Evolutionary conservation across 2,113 vertebrate species (phyloP).

Genomic region (Smithornis capensis): DNA sequence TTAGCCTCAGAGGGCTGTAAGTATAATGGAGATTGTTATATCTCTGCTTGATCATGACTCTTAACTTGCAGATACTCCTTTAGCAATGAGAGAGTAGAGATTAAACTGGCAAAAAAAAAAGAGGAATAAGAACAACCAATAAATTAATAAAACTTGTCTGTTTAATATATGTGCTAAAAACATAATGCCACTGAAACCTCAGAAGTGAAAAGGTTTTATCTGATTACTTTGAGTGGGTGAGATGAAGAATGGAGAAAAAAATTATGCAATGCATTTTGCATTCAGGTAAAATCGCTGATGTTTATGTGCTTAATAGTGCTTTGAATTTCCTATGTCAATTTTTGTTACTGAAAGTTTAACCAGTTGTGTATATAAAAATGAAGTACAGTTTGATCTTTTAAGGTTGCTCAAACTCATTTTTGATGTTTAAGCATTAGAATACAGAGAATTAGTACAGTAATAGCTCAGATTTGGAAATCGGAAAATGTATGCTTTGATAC

Average conservation of each 20-base stretch:
- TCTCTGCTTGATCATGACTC: neutral
- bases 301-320: neutral
- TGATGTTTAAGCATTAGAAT: neutral
- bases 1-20: neutral
- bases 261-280: neutral
- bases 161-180: neutral
- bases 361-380: neutral
- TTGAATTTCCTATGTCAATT: conserved; percentile 3
- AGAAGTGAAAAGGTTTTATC: neutral
- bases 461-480: neutral
- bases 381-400: neutral
- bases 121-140: neutral
- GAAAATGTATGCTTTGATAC: neutral
- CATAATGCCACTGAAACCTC: neutral
- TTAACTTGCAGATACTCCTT: neutral
- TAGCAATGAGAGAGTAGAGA: neutral
- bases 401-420: neutral
- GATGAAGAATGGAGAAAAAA: neutral
- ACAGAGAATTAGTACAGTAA: neutral
- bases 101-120: neutral
- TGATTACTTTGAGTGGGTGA: conserved; percentile 22
- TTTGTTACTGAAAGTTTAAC: conserved; percentile 1
- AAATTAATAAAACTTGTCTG: neutral
- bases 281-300: conserved; percentile 9
- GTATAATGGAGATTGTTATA: neutral